Percentiles rank a stretch among this genome's conserved stretches.
Conservation (phyloP, 2,888 invertebrate genomes). For the Xestoiulus laeticollis region DNA sequence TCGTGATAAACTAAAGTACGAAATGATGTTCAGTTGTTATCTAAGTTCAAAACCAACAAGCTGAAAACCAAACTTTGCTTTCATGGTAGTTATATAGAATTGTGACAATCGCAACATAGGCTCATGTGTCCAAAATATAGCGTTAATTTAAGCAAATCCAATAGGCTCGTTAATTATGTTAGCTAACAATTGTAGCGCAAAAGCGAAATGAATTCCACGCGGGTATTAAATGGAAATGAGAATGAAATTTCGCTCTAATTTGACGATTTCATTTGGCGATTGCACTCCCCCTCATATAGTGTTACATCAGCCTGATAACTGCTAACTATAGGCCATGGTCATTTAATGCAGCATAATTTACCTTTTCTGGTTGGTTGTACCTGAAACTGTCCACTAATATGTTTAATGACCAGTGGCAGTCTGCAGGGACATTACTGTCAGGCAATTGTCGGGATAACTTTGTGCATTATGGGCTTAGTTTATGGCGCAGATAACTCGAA, state of each 20-base stretch:
- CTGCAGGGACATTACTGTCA: background rate
- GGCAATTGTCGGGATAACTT: background rate
- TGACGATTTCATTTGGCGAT: background rate
- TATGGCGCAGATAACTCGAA: background rate
- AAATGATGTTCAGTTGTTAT: too few relatives aligned
- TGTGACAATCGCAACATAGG: too few relatives aligned
- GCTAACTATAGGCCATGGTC: background rate
- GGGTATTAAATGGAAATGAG: background rate
- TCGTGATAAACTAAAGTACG: too few relatives aligned
- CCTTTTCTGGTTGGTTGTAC: too few relatives aligned
- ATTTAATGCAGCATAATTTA: background rate
- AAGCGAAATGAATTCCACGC: too few relatives aligned
- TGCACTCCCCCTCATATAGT: background rate
- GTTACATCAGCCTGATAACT: background rate
- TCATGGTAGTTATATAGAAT: too few relatives aligned
- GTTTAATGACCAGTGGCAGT: conserved; percentile 19
- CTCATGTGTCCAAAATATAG: too few relatives aligned
- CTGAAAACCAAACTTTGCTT: too few relatives aligned
- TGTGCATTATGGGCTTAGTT: background rate
- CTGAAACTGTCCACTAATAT: conserved; percentile 4
- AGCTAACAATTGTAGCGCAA: too few relatives aligned
- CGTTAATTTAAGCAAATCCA: too few relatives aligned
- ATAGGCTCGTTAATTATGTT: too few relatives aligned
- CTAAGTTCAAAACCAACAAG: too few relatives aligned
- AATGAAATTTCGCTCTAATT: background rate